Base-by-base conservation (phyloP, 2,113 vertebrate species). In the Ceyx margarethae region DNA sequence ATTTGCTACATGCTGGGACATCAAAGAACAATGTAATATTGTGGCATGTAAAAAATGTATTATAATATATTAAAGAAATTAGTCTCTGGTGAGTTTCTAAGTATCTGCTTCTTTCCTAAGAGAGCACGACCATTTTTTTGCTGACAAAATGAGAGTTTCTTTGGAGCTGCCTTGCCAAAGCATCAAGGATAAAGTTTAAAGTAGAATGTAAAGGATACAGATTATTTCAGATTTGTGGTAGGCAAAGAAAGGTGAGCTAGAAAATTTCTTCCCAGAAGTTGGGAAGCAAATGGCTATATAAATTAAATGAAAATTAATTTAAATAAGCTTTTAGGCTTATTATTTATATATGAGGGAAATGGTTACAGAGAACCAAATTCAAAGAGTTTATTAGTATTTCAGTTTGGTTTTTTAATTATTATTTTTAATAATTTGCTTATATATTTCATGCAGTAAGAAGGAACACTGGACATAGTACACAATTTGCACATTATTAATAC, bases 1-100 rank as follows among this genome's bases (percentile, higher is more conserved):
- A 98, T 98, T 98, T 98, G 98, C 98, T 97, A 93, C 98, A 98
- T 97, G 98, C 95, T 96, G 96, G 74, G 95, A 91, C 78, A 95
- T 95, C 95, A 95, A 91, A 54, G 91, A 95, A 88, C 94, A 96
- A 71, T n/a, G 80, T 66, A 85, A 92, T 93, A 89, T 8, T 62
- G 97, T 98, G 97, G 98, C 96, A 97, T 97, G 95, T 98, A 98
- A 97, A 97, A 97, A 97, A 95, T 93, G 95, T 88, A 97, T 98
- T 97, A 96, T 97, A 97, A 98, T 98, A 96, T 97, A 91, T 95
- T 96, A 95, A 95, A 93, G 53, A 91, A 97, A 97, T 95, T 67
- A 96, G 89, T 95, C 93, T 91, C 87, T 37, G 53, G 82, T 82
- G 93, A 81, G 87, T 53, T 90, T 28, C 53, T 91, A 87, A 87